These are phyloP conservation scores for Sphenopsis melanotis DNA, from an alignment of 2,797 vertebrate species.

Conservation along the genomic window DNA sequence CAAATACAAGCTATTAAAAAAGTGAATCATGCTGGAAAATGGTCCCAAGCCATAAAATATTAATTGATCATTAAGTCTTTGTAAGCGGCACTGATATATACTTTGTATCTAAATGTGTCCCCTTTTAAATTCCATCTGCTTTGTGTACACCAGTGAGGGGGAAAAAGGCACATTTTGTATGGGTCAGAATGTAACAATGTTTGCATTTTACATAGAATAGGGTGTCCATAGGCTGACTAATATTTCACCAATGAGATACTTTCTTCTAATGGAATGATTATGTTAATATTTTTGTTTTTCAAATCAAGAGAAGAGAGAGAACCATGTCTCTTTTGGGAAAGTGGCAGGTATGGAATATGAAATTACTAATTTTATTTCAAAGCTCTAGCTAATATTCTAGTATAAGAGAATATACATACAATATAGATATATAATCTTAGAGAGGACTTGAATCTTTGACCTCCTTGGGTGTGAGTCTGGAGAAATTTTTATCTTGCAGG, in stretches of 20 bases:
- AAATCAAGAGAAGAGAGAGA: not conserved
- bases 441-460: not conserved
- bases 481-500: not conserved
- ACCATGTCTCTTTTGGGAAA: fast-evolving
- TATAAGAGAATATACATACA: not conserved
- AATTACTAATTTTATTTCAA: not conserved
- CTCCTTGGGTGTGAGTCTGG: not conserved
- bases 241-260: not conserved
- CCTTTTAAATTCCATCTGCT: not conserved
- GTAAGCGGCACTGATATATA: constrained; percentile 10
- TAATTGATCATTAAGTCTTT: not conserved
- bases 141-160: not conserved
- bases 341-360: not conserved
- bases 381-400: not conserved
- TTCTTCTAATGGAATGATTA: not conserved
- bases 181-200: not conserved
- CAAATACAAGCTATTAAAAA: constrained; percentile 25
- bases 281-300: not conserved
- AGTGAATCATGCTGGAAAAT: not conserved
- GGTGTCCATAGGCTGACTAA: not conserved
- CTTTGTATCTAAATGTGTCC: not conserved
- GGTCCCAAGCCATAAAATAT: constrained; percentile 31
- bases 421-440: not conserved
- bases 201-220: not conserved
- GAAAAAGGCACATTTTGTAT: not conserved